phyloP scores from a whole-genome alignment of 2,797 vertebrate species.

The Lacerta bilineata region DNA sequence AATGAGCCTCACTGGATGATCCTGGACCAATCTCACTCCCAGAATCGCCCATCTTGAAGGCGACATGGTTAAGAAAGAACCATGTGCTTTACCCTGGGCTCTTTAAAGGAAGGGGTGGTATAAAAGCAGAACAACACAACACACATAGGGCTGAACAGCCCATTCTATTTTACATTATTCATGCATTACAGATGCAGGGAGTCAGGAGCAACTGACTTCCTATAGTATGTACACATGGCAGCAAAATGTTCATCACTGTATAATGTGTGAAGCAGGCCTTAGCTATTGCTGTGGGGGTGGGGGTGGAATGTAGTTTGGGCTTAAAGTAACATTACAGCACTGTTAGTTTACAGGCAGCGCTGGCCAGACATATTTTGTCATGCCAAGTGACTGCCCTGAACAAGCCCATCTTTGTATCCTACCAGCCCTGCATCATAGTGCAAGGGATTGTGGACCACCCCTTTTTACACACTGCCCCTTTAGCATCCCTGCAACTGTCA shows the following conservation, averaged over 20 bases:
- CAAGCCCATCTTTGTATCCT: not conserved
- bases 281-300: not conserved
- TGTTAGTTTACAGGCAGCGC: not conserved
- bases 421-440: not conserved
- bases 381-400: not conserved
- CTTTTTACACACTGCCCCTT: not conserved
- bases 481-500: not conserved
- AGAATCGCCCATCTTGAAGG: not conserved
- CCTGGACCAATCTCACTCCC: not conserved
- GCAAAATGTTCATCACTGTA: not conserved
- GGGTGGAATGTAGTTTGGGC: not conserved
- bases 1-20: not conserved
- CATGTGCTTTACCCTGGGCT: not conserved
- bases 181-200: not conserved
- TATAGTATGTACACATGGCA: not conserved
- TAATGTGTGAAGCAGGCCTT: not conserved
- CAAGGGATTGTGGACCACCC: not conserved
- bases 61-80: not conserved
- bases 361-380: not conserved
- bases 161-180: not conserved
- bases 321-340: not conserved
- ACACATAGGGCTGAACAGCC: not conserved
- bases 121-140: not conserved
- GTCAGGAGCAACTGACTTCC: not conserved
- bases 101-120: not conserved